Conservation (phyloP, 2,888 invertebrate species). For the Nomada goodeniana region DNA sequence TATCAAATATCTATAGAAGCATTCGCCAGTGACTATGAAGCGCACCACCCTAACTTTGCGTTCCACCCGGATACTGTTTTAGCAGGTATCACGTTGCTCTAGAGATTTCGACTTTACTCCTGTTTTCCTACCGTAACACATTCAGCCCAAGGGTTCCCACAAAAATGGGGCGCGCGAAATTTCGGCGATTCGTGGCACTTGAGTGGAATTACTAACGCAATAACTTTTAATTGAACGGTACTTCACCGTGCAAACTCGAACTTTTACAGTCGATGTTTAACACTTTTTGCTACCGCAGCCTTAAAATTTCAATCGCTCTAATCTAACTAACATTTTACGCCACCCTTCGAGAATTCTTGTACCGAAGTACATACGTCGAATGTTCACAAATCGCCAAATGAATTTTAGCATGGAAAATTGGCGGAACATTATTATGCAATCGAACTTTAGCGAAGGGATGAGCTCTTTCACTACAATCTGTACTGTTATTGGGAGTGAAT, state of each 20-base stretch:
- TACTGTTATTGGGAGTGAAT: too few species aligned
- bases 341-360: too few species aligned
- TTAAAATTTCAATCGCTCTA: not conserved
- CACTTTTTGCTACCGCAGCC: not conserved
- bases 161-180: not conserved
- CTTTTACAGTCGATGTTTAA: not conserved
- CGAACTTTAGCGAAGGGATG: too few species aligned
- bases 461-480: too few species aligned
- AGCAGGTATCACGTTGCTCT: slow-evolving; percentile 17
- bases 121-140: not conserved
- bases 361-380: too few species aligned
- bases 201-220: not conserved
- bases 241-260: not conserved
- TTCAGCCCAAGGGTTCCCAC: not conserved
- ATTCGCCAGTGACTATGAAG: slow-evolving; percentile 11
- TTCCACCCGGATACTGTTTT: slow-evolving; percentile 15
- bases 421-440: too few species aligned
- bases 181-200: not conserved
- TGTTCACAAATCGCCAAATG: too few species aligned
- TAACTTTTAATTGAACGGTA: slow-evolving; percentile 1
- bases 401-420: too few species aligned
- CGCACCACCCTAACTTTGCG: slow-evolving; percentile 31
- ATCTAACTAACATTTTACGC: too few species aligned
- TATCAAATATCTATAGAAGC: slow-evolving; percentile 43
- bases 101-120: slow-evolving; percentile 20